A percentile compares a stretch with the other conserved stretches of the same genome.
phyloP scores from a whole-genome alignment of 2,888 invertebrate genomes.

The Thumatha senex region DNA sequence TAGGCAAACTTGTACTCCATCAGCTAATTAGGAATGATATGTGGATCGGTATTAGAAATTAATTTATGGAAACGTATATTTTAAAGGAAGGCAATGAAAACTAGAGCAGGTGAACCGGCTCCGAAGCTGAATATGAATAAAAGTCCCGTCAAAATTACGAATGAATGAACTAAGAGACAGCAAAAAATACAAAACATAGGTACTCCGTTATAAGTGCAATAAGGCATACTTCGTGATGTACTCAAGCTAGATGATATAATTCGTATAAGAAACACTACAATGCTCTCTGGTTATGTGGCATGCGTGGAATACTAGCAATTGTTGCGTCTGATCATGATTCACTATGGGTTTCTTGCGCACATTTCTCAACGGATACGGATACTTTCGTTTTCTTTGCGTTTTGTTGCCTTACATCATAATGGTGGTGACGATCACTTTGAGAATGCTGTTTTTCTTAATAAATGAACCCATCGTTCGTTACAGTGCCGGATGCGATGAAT shows the following conservation, averaged over 20 bases:
- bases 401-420: constrained; percentile 8
- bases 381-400: constrained; percentile 38
- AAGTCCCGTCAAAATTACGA: too few relatives aligned
- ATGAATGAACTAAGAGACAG: too few relatives aligned
- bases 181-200: too few relatives aligned
- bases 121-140: too few relatives aligned
- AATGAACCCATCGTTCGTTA: too few relatives aligned
- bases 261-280: constrained; percentile 35
- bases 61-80: constrained; percentile 2
- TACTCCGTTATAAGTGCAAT: too few relatives aligned
- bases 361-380: constrained; percentile 41
- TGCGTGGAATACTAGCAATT: constrained; percentile 40
- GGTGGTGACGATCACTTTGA: not conserved
- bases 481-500: too few relatives aligned
- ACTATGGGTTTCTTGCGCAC: constrained; percentile 35
- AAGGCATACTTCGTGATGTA: too few relatives aligned
- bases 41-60: constrained; percentile 14
- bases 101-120: too few relatives aligned
- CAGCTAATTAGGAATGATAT: constrained; percentile 2
- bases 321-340: constrained; percentile 40
- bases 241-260: constrained; percentile 17
- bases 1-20: constrained; percentile 33
- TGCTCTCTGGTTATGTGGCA: constrained; percentile 22
- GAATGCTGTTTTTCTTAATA: not conserved
- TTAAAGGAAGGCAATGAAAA: too few relatives aligned